A percentile compares a stretch with the other conserved stretches of the same genome.
These are phyloP conservation scores for Eubasilissa splendida DNA, from an alignment of 2,888 invertebrate genomes.

Conservation along the genomic window DNA sequence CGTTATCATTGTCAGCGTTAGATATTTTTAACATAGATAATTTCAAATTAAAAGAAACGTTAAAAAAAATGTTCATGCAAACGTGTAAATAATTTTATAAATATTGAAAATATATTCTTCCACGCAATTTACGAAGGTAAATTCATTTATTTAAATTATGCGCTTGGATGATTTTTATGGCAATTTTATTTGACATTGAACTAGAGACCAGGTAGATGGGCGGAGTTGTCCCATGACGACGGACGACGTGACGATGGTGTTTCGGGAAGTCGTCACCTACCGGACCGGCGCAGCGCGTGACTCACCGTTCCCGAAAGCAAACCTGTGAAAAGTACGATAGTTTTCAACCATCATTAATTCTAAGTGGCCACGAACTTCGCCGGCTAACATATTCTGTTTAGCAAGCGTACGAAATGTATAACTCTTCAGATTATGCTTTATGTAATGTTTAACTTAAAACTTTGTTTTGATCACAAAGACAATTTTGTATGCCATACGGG, in stretches of 20 bases:
- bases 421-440: too few relatives aligned
- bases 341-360: conserved; percentile 4
- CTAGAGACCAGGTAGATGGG: neutral
- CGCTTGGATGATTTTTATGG: too few relatives aligned
- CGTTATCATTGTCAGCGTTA: neutral
- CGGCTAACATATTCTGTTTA: neutral
- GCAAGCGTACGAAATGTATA: neutral
- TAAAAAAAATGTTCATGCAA: too few relatives aligned
- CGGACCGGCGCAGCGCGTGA: neutral
- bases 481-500: too few relatives aligned
- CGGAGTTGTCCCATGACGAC: neutral
- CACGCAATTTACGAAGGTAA: too few relatives aligned
- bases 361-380: conserved; percentile 11
- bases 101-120: too few relatives aligned
- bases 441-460: too few relatives aligned
- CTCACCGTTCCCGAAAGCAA: conserved; percentile 7
- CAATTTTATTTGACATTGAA: conserved; percentile 27
- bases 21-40: too few relatives aligned
- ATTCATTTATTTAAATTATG: too few relatives aligned
- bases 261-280: neutral
- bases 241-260: conserved; percentile 4
- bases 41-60: too few relatives aligned
- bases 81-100: too few relatives aligned
- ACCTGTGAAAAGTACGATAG: neutral
- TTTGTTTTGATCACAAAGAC: too few relatives aligned